These are phyloP conservation scores for Solenopsis invicta DNA, from an alignment of 1,140 invertebrate genomes.

Conservation along the genomic window DNA sequence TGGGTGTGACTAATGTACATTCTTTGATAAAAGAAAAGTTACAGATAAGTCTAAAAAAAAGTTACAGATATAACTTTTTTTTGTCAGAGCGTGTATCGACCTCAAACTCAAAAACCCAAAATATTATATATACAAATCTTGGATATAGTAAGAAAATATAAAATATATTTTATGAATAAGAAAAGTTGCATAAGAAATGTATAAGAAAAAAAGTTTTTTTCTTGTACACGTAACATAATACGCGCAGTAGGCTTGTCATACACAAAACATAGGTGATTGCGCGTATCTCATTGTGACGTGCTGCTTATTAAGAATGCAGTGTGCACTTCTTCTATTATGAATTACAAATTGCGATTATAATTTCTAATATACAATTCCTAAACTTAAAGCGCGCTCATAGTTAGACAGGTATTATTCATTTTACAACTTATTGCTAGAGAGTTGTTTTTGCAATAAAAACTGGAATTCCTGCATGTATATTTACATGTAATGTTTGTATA, in stretches of 20 bases:
- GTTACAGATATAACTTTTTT: no score
- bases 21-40: no score
- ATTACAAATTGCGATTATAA: slow-evolving; percentile 35
- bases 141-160: neutral
- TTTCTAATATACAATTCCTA: slow-evolving; percentile 18
- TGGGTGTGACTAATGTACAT: no score
- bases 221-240: neutral
- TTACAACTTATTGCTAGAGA: neutral
- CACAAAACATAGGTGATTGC: neutral
- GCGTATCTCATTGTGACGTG: neutral
- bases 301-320: neutral
- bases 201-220: neutral
- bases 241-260: neutral
- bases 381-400: neutral
- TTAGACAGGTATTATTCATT: neutral
- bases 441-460: neutral
- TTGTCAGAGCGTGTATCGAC: no score
- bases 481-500: neutral
- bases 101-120: no score
- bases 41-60: no score
- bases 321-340: neutral
- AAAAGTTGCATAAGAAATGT: neutral
- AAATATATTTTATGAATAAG: neutral
- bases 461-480: neutral
- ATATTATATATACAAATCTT: no score